Evolutionary conservation across 2,888 invertebrate genomes (phyloP), one percentile per base, ranked within the genome.

Genomic region (Alcis repandata): DNA sequence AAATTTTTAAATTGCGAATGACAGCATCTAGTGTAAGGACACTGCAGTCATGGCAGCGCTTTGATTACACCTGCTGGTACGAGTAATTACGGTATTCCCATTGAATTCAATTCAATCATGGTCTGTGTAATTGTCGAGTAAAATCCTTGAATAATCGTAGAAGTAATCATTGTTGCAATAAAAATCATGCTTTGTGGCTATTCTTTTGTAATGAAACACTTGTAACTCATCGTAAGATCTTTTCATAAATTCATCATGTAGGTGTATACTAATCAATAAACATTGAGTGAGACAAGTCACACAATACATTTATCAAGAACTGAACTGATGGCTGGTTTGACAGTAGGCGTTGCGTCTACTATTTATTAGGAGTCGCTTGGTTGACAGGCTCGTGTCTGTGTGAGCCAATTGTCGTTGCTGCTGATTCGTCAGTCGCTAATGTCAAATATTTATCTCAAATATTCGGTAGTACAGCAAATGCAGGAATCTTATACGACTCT

Each of bases 301-400:
- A 83, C 79, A 84, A 84, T 84, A 77, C 77, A 79, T 79, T 78
- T 78, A 79, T 84, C 79, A 80, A 79, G 79, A 79, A 70, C 66
- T 48, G 79, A 80, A 78, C 78, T 79, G 79, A 79, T 78, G 74
- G 72, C 72, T 79, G 76, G 79, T 67, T 70, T 59, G 68, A 58
- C 60, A 66, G 78, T 82, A 82, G 85, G 86, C 84, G 88, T 83
- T 78, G 77, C 80, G 79, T 71, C 72, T 65, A 73, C 73, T 77
- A 78, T 78, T 78, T 76, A 79, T 83, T 85, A 83, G 83, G 79
- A 83, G 82, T 81, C 82, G 79, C 73, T 70, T 69, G 76, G 75
- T 78, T 83, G 87, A 84, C 83, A 82, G 73, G 76, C 74, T 79
- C 76, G 74, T 75, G 79, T 78, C 72, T 77, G 67, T 65, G 74